Evolutionary conservation across 2,888 invertebrate genomes (phyloP), one percentile per base, ranked within the genome.

Genomic region (Hirtodrosophila duncani): DNA sequence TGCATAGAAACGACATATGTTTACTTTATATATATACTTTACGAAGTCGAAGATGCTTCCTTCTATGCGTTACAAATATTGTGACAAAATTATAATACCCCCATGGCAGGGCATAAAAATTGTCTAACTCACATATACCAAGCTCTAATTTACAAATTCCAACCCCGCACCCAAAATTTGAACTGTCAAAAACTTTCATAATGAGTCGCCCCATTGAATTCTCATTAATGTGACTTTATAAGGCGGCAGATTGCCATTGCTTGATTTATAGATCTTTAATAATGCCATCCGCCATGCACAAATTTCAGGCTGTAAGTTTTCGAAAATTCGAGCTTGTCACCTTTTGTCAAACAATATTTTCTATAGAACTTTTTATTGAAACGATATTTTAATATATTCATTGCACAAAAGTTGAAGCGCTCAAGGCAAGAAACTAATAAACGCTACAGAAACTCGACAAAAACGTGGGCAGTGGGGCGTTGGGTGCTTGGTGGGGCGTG

Each of bases 331-430:
- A 2, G 11, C 18, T 23, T 41, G 37, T 26, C 27, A 45, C 49
- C 50, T 49, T 41, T 45, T 45, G 46, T 48, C 36, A 17, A 39
- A 38, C 33, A 34, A n/a, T n/a, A n/a, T n/a, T n/a, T n/a, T 59
- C 59, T 56, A 27, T 24, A 34, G 24, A 34, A 59, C 34, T 48
- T 63, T 34, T 57, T 63, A 60, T 57, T 44, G 49, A 69, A 74
- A 63, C 70, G 58, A 65, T 74, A 62, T 75, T 63, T 69, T 69
- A 65, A 78, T 64, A 62, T 67, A 78, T 81, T 81, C 67, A 75
- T 74, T 59, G 79, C 26, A 13, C 31, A 5, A 3, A 53, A 72
- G 74, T 44, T 68, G 46, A 8, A 9, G n/a, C 21, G 10, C 11
- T 11, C 20, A 42, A 17, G 23, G 27, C 45, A 18, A 24, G n/a